Conservation (phyloP, 2,797 vertebrate species). For the Characodon lateralis region DNA sequence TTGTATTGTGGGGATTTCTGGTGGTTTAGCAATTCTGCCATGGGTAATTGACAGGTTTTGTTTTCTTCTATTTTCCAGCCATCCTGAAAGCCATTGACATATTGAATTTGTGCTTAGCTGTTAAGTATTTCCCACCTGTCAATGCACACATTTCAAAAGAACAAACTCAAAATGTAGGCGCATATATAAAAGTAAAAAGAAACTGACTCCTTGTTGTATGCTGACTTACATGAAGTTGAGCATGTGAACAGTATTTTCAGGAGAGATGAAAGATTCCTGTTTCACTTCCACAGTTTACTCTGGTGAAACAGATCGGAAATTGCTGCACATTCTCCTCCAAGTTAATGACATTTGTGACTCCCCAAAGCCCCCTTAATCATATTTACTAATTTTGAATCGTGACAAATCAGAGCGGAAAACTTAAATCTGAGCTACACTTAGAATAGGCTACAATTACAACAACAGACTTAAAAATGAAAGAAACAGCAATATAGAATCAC, state of each 20-base stretch:
- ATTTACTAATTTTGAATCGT: neutral
- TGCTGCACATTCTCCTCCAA: neutral
- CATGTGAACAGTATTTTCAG: slow-evolving; percentile 36
- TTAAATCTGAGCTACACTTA: neutral
- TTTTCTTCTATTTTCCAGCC: slow-evolving; percentile 57
- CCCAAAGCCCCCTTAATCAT: neutral
- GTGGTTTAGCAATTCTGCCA: slow-evolving; percentile 47
- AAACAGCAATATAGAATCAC: neutral
- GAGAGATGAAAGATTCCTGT: slow-evolving; percentile 24
- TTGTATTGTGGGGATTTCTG: slow-evolving; percentile 49
- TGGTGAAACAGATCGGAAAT: slow-evolving; percentile 44
- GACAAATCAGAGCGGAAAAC: neutral
- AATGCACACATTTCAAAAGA: slow-evolving; percentile 38
- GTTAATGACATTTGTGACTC: neutral
- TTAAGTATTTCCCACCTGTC: slow-evolving; percentile 66
- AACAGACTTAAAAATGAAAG: neutral
- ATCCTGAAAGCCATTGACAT: slow-evolving; percentile 66
- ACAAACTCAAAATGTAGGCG: slow-evolving; percentile 28
- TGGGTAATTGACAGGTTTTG: slow-evolving; percentile 74
- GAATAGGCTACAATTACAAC: neutral
- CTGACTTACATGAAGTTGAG: slow-evolving; percentile 54
- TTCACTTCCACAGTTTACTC: slow-evolving; percentile 38
- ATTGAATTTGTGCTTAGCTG: slow-evolving; percentile 63
- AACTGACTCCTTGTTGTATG: slow-evolving; percentile 27
- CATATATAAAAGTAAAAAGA: neutral